These are phyloP conservation scores for Artibeus jamaicensis DNA, from an alignment of 2,797 vertebrate genomes.

Conservation along the genomic window DNA sequence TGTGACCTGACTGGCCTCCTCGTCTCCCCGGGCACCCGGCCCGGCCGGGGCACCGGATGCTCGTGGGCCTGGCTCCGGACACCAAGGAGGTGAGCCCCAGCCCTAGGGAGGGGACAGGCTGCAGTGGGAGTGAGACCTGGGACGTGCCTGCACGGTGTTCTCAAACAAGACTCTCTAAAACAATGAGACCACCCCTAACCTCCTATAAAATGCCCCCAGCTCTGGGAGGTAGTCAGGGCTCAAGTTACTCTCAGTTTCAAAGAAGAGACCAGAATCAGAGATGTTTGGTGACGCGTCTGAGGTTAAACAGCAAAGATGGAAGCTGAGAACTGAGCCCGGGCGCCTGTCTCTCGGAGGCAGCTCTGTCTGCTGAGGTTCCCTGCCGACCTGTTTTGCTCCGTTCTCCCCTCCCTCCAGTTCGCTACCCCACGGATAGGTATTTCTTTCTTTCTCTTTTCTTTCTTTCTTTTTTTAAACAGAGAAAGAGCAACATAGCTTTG, in stretches of 20 bases:
- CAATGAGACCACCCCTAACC: background rate
- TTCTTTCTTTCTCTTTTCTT: background rate
- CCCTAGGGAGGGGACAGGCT: background rate
- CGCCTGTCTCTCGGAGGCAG: background rate
- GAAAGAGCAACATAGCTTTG: background rate
- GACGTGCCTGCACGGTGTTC: background rate
- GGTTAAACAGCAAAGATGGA: background rate
- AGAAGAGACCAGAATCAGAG: background rate
- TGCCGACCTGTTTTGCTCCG: background rate
- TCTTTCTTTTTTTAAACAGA: too few species aligned
- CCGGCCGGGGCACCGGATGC: too few species aligned
- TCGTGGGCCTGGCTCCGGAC: background rate
- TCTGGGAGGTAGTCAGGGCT: background rate
- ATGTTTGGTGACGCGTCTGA: background rate
- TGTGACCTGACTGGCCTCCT: background rate
- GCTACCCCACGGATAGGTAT: background rate
- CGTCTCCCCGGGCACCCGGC: background rate
- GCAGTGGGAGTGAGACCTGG: background rate
- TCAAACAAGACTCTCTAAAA: background rate
- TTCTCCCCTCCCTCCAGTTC: background rate
- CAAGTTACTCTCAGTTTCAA: background rate
- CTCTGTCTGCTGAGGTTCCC: too few species aligned
- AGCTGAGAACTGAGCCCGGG: background rate
- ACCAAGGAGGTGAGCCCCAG: background rate
- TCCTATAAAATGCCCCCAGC: background rate